Base-by-base conservation (phyloP, 1,140 invertebrate genomes). In the Drosophila miranda region DNA sequence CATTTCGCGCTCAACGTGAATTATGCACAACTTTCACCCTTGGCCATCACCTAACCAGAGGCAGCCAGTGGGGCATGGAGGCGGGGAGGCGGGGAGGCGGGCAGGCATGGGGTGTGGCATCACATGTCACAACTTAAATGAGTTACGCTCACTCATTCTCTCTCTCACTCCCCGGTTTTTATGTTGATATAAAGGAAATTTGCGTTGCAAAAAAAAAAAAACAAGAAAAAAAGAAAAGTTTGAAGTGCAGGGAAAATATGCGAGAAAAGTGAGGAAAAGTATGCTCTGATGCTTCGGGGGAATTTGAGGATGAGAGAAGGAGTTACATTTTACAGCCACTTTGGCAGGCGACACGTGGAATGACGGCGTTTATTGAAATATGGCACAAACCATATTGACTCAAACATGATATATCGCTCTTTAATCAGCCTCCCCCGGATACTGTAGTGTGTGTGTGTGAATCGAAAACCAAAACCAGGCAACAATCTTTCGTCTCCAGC, bases 21-120 rank as follows among this genome's bases (percentile, higher is more conserved):
- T 81, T 81, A 81, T 81, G 78, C 78, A 76, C 81, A 81, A 81
- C 73, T 81, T 81, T 76, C 78, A 79, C 76, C 70, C 69, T 59
- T 70, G 58, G 58, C 76, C 69, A 77, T 58, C 69, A 66, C 70
- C 54, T 77, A 76, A 76, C 78, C 73, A 68, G 72, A 68, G 72
- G 72, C 67, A 72, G 55, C 42, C 68, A 61, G 57, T 11, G 11
- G 34, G 23, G 57, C 30, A 38, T 11, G 23, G 19, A 4, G 30
- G 34, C 34, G 5, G 30, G 2, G 1, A 2, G 54, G 16, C 23
- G 34, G 8, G n/a, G 14, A 6, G 16, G 1, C 11, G 2, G 14
- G 23, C 0, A 5, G 13, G 19, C 19, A 28, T 21, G 28, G 28
- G 8, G 30, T 7, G 28, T 8, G 30, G 30, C 78, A 73, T 76